These are phyloP conservation scores for Anoplopoma fimbria DNA, from an alignment of 2,113 vertebrate genomes.

Conservation along the genomic window DNA sequence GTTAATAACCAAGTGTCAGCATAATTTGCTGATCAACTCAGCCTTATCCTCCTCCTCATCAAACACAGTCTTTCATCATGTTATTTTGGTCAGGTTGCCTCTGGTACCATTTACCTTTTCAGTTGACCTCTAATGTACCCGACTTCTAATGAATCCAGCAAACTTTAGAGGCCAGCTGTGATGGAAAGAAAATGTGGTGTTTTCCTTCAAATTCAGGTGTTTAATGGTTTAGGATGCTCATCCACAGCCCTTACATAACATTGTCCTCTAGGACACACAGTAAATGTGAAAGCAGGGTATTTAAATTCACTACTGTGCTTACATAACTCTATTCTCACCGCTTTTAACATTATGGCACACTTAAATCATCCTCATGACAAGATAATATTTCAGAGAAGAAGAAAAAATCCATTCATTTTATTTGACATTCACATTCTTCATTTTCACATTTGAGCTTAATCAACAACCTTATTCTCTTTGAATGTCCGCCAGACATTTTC, in stretches of 20 bases:
- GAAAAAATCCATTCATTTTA: neutral
- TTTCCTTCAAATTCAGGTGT: neutral
- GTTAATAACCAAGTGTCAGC: conserved; percentile 1
- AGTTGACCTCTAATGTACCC: conserved; percentile 9
- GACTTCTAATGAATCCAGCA: conserved; percentile 2
- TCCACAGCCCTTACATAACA: neutral
- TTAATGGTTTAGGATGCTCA: neutral
- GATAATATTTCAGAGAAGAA: conserved; percentile 16
- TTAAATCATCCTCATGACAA: neutral
- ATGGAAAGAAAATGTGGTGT: neutral
- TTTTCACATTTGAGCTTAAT: conserved; percentile 7
- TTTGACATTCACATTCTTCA: neutral
- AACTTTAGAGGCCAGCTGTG: neutral
- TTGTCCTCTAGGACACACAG: neutral
- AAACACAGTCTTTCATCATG: neutral
- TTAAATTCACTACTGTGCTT: neutral
- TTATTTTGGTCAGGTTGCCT: neutral
- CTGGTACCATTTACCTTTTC: neutral
- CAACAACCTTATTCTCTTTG: conserved; percentile 10
- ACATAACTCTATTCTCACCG: neutral
- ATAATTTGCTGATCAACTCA: conserved; percentile 18
- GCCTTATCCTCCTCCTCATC: conserved; percentile 7
- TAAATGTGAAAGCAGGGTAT: conserved; percentile 6
- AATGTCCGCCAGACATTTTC: conserved; percentile 22
- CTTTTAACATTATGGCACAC: neutral